phyloP scores from a whole-genome alignment of 2,888 invertebrate species.

The Hymenopus coronatus region DNA sequence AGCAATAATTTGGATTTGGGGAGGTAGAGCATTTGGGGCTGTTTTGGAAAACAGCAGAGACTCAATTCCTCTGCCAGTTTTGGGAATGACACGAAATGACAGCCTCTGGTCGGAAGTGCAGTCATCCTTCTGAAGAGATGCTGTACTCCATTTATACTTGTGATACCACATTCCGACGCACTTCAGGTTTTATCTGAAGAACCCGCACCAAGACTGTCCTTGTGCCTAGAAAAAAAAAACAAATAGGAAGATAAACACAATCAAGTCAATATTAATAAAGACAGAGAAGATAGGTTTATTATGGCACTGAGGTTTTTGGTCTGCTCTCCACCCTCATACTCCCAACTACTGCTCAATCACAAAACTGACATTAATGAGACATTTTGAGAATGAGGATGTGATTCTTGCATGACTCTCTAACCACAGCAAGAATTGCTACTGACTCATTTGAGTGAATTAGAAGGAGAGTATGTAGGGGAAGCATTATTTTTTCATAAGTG shows the following conservation, averaged over 20 bases:
- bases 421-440: too few relatives aligned
- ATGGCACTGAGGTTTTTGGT: too few relatives aligned
- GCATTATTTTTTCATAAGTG: too few relatives aligned
- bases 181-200: conserved; percentile 24
- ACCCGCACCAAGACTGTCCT: conserved; percentile 25
- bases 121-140: background rate
- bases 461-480: too few relatives aligned
- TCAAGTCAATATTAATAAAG: background rate
- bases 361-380: too few relatives aligned
- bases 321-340: too few relatives aligned
- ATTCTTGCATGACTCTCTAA: too few relatives aligned
- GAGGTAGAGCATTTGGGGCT: background rate
- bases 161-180: background rate
- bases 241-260: background rate
- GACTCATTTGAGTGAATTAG: too few relatives aligned
- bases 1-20: background rate
- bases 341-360: too few relatives aligned
- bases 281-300: too few relatives aligned
- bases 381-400: too few relatives aligned
- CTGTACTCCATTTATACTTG: background rate
- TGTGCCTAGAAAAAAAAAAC: conserved; percentile 9
- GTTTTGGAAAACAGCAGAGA: background rate
- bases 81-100: background rate
- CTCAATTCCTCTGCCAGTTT: background rate
- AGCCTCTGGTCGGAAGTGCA: background rate